Evolutionary conservation across 1,140 invertebrate species (phyloP).

Genomic region (Ceratina australensis): DNA sequence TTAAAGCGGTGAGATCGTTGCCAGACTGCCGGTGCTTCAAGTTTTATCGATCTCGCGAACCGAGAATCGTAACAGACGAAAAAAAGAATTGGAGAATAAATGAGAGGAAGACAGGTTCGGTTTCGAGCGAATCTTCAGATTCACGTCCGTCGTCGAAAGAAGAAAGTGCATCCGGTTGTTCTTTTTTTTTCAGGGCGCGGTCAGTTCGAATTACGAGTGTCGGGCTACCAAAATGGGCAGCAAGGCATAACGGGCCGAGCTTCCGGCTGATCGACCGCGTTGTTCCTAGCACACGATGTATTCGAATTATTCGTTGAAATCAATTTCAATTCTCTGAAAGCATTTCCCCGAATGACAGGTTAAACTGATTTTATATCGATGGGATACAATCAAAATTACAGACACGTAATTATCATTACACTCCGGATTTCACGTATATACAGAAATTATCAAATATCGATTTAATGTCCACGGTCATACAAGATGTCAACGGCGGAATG

Average conservation of each 20-base stretch:
- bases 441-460: too few relatives aligned
- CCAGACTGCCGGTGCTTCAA: neutral
- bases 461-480: too few relatives aligned
- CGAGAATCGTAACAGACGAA: neutral
- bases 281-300: neutral
- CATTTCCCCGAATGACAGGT: too few relatives aligned
- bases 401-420: too few relatives aligned
- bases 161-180: neutral
- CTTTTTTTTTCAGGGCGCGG: slow-evolving; percentile 9
- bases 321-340: neutral
- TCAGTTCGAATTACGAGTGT: neutral
- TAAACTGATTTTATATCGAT: too few relatives aligned
- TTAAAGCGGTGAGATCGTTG: neutral
- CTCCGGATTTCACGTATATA: too few relatives aligned
- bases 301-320: neutral
- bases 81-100: neutral
- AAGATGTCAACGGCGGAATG: too few relatives aligned
- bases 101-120: too few relatives aligned
- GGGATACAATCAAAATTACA: too few relatives aligned
- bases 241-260: slow-evolving; percentile 15
- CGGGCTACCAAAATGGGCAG: slow-evolving; percentile 26
- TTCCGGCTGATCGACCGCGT: slow-evolving; percentile 32
- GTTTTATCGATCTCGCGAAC: neutral
- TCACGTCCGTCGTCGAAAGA: slow-evolving; percentile 2
- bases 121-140: slow-evolving; percentile 7